These are phyloP conservation scores for Podilymbus podiceps DNA, from an alignment of 2,113 vertebrate species.

Conservation along the genomic window DNA sequence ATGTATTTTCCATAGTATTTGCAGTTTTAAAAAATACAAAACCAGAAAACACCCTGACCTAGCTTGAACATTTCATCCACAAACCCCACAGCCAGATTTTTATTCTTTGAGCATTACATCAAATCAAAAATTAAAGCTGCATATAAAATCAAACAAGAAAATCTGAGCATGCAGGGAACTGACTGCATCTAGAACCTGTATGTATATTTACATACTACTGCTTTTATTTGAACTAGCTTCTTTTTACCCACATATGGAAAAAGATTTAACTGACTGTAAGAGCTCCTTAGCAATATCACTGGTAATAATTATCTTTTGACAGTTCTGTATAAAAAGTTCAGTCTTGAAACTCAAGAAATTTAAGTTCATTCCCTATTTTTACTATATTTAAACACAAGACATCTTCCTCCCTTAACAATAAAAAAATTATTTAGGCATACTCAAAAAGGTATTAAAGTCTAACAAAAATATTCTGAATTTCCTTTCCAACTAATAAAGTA, in stretches of 20 bases:
- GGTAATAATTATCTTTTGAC: not conserved
- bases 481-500: not conserved
- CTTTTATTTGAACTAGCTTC: not conserved
- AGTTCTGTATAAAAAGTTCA: not conserved
- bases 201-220: not conserved
- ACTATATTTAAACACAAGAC: not conserved
- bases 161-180: not conserved
- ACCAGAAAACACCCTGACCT: not conserved
- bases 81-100: not conserved
- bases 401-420: not conserved
- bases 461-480: constrained; percentile 8
- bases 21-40: not conserved
- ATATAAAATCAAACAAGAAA: not conserved
- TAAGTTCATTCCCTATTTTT: not conserved
- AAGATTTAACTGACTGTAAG: not conserved
- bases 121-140: not conserved
- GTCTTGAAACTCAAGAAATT: not conserved
- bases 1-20: not conserved
- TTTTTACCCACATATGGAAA: not conserved
- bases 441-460: not conserved
- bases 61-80: not conserved
- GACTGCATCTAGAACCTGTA: not conserved
- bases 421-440: not conserved
- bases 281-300: not conserved
- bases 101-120: not conserved